These are phyloP conservation scores for Formica aserva DNA, from an alignment of 2,888 invertebrate species.

Conservation along the genomic window DNA sequence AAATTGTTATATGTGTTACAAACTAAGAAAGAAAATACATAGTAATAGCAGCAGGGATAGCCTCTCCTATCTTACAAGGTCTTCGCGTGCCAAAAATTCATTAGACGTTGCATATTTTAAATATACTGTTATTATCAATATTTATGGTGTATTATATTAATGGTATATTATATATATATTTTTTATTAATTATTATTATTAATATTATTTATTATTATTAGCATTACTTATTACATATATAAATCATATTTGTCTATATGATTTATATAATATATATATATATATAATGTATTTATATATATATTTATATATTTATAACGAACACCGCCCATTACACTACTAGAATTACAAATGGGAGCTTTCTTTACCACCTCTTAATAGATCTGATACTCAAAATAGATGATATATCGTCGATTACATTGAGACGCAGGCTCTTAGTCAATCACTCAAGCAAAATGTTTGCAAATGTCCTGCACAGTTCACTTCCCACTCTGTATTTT, in stretches of 20 bases:
- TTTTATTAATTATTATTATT: conserved; percentile 73
- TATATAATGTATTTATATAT: conserved; percentile 81
- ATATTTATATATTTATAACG: conserved; percentile 84
- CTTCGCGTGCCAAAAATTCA: conserved; percentile 84
- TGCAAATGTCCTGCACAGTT: conserved; percentile 76
- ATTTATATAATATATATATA: conserved; percentile 83
- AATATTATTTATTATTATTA: conserved; percentile 80
- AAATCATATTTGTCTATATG: conserved; percentile 84
- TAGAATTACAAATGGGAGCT: conserved; percentile 85
- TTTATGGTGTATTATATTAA: conserved; percentile 67
- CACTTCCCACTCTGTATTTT: conserved; percentile 81
- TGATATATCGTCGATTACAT: conserved; percentile 83
- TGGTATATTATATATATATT: conserved; percentile 72
- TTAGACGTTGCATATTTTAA: conserved; percentile 72
- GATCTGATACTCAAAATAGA: conserved; percentile 82
- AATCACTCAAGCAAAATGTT: conserved; percentile 81
- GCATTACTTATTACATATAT: conserved; percentile 83
- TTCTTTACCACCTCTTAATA: conserved; percentile 73
- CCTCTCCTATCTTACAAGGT: conserved; percentile 85
- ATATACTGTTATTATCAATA: conserved; percentile 74
- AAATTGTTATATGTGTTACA: conserved; percentile 84
- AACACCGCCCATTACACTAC: conserved; percentile 85
- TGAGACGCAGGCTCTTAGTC: conserved; percentile 78
- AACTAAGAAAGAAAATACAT: conserved; percentile 83
- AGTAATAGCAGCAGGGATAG: conserved; percentile 85